Evolutionary conservation across 2,113 vertebrate species (phyloP).

Genomic region (Clarias gariepinus): DNA sequence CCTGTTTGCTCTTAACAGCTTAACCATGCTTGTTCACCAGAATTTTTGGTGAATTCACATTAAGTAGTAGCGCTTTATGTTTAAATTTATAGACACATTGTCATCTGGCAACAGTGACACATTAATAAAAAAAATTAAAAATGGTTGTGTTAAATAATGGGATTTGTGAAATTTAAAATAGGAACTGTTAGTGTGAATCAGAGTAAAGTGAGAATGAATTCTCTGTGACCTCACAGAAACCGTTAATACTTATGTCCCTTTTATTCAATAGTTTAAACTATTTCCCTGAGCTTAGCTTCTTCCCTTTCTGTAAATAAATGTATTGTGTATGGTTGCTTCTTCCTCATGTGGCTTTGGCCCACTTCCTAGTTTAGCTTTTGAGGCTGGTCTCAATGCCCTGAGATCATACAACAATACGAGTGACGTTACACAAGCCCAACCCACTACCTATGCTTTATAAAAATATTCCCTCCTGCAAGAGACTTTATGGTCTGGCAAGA

Average conservation of each 20-base stretch:
- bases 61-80: no score
- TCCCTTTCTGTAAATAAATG: neutral
- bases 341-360: neutral
- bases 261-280: neutral
- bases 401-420: neutral
- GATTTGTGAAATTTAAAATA: neutral
- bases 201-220: neutral
- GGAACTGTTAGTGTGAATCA: neutral
- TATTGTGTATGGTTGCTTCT: conserved; percentile 5
- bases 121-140: neutral
- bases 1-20: neutral
- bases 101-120: neutral
- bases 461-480: neutral
- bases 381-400: neutral
- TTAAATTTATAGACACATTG: neutral
- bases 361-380: conserved; percentile 9
- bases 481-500: neutral
- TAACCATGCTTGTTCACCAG: neutral
- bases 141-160: neutral
- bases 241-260: neutral
- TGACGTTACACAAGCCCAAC: neutral
- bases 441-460: neutral
- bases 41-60: neutral
- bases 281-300: neutral
- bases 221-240: neutral